Conservation (phyloP, 2,888 invertebrate genomes). For the Phragmatobia fuliginosa region DNA sequence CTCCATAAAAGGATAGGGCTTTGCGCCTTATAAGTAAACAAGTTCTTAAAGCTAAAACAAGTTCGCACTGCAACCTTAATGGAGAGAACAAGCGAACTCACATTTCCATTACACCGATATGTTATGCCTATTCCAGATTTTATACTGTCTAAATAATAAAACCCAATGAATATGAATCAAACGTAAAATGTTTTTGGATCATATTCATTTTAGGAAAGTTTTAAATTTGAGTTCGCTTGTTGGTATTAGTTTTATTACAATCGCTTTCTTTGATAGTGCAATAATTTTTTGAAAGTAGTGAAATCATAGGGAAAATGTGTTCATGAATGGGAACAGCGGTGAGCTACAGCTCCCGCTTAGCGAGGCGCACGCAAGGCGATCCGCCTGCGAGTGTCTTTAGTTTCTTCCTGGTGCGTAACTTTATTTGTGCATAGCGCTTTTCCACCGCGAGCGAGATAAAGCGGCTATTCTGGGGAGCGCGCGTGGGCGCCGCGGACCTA, state of each 20-base stretch:
- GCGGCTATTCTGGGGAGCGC: slow-evolving; percentile 79
- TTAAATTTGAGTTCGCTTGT: slow-evolving; percentile 56
- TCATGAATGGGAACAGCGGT: slow-evolving; percentile 23
- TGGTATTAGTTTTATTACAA: slow-evolving; percentile 54
- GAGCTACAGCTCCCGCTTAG: slow-evolving; percentile 46
- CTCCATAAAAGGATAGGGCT: slow-evolving; percentile 71
- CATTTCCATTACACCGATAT: slow-evolving; percentile 49
- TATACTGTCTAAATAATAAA: slow-evolving; percentile 59
- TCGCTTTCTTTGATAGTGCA: slow-evolving; percentile 54
- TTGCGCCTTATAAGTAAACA: slow-evolving; percentile 82
- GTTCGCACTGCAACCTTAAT: slow-evolving; percentile 79
- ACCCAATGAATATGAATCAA: too few species aligned
- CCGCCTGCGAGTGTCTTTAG: slow-evolving; percentile 67
- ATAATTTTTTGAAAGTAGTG: slow-evolving; percentile 16
- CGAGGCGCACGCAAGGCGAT: slow-evolving; percentile 54
- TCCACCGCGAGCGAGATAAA: slow-evolving; percentile 76
- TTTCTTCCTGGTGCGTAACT: slow-evolving; percentile 76
- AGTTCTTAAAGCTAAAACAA: slow-evolving; percentile 71
- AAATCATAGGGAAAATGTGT: slow-evolving; percentile 40
- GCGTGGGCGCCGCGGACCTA: slow-evolving; percentile 65
- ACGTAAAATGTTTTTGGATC: slow-evolving; percentile 55
- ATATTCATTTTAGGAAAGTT: slow-evolving; percentile 14
- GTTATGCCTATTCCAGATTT: slow-evolving; percentile 61
- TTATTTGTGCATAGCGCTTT: slow-evolving; percentile 84
- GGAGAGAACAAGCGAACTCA: slow-evolving; percentile 69